Evolutionary conservation across 2,888 invertebrate genomes (phyloP), one percentile per base, ranked within the genome.

Genomic region (Subacronicta megacephala): DNA sequence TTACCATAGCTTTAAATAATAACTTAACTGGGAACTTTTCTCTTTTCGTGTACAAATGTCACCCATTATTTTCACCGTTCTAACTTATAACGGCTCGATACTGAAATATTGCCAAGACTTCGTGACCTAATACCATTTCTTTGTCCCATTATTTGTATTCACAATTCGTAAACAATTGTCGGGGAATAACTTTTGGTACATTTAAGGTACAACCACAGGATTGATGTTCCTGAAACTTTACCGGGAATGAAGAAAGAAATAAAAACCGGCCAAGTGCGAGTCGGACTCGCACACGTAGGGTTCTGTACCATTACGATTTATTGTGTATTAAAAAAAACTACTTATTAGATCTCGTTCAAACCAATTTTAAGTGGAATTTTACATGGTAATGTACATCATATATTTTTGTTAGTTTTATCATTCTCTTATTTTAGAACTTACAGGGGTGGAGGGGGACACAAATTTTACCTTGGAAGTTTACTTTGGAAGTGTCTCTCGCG

Each of bases 61-160:
- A 9, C 6, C 37, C 36, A 61, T 62, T 54, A 53, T 62, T 50
- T 44, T 61, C 41, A 53, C 17, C 0, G 6, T 41, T 49, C n/a
- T 29, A 46, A 37, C 40, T 35, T 45, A 33, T 45, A 38, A 43
- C 36, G 17, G 18, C 31, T 33, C 17, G 16, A 26, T 43, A 40
- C 35, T 38, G 42, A 67, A 37, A 52, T 53, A 61, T 35, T 49
- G 15, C 31, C 31, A 45, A 56, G 40, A 33, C 38, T 29, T 52
- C 9, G 12, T n/a, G 18, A 57, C 54, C 44, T 62, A 66, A 62
- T 63, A 50, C 57, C 50, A 38, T 64, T 66, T 63, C 62, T 63
- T 62, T 58, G 50, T 58, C 36, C 37, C 58, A 60, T 70, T 72
- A 75, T 79, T 76, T 75, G 76, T 80, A 81, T 77, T 80, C 75